phyloP scores from a whole-genome alignment of 2,797 vertebrate species.

The Cichlasoma orientale region DNA sequence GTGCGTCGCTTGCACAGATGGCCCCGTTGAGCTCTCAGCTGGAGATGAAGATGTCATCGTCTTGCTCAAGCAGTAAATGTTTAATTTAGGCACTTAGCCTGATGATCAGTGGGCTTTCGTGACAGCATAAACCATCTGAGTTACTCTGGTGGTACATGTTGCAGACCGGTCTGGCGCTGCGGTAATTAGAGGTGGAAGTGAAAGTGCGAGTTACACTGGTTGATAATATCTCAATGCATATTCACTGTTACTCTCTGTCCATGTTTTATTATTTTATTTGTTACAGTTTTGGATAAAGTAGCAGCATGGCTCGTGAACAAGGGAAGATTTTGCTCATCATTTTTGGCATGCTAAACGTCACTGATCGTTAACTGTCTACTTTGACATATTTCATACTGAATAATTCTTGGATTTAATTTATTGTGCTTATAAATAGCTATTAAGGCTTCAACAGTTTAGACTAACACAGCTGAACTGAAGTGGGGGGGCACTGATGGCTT shows the following conservation, averaged over 20 bases:
- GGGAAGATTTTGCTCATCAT: not conserved
- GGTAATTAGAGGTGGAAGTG: constrained; percentile 27
- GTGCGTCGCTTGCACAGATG: constrained; percentile 41
- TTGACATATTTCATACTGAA: not conserved
- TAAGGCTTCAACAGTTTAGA: not conserved
- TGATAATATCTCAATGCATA: constrained; percentile 10
- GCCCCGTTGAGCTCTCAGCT: constrained; percentile 8
- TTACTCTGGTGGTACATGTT: constrained; percentile 10
- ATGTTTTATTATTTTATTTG: not conserved
- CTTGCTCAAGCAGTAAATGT: constrained; percentile 12
- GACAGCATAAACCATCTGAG: constrained; percentile 16
- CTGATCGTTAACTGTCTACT: not conserved
- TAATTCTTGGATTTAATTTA: not conserved
- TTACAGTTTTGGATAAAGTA: not conserved
- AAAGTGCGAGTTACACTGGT: constrained; percentile 11
- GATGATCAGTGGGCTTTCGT: constrained; percentile 12
- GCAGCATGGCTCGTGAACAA: not conserved
- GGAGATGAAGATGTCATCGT: constrained; percentile 48
- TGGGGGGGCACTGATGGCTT: not conserved
- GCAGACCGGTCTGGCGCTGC: not conserved
- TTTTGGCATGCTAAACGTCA: not conserved
- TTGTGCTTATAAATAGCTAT: not conserved
- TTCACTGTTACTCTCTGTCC: not conserved
- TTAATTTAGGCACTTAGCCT: constrained; percentile 31
- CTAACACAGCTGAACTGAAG: not conserved